phyloP scores from a whole-genome alignment of 2,888 invertebrate genomes.

The Cephus spinipes region DNA sequence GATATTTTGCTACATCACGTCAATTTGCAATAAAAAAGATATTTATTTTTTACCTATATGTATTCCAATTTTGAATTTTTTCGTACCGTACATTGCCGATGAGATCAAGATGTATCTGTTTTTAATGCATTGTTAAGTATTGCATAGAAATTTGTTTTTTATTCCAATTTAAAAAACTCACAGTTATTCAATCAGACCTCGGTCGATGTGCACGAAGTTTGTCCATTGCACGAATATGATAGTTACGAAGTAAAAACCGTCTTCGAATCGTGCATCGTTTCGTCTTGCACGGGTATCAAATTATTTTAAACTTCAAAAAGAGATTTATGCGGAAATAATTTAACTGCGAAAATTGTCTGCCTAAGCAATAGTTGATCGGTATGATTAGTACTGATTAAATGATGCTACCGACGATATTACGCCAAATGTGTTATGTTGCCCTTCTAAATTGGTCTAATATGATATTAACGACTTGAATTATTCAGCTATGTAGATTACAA shows the following conservation, averaged over 20 bases:
- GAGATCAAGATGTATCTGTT: background rate
- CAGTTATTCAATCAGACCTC: background rate
- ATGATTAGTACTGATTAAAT: background rate
- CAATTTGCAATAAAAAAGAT: background rate
- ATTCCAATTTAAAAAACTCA: background rate
- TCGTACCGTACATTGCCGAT: background rate
- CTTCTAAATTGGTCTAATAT: background rate
- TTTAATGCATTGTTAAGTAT: background rate
- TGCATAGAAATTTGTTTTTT: background rate
- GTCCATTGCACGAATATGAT: background rate
- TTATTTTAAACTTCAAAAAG: background rate
- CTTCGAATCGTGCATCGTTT: too few relatives aligned
- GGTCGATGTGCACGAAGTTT: too few relatives aligned
- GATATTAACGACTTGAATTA: background rate
- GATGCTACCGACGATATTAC: too few relatives aligned
- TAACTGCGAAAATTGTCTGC: too few relatives aligned
- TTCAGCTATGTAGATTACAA: background rate
- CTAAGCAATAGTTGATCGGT: too few relatives aligned
- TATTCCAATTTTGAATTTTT: background rate
- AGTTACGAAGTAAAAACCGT: background rate
- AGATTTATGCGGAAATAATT: background rate
- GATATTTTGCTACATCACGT: background rate
- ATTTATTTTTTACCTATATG: background rate
- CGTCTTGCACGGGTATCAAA: background rate
- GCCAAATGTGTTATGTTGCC: background rate